Conservation (phyloP, 2,888 invertebrate species). For the Cataglyphis altisquamis region DNA sequence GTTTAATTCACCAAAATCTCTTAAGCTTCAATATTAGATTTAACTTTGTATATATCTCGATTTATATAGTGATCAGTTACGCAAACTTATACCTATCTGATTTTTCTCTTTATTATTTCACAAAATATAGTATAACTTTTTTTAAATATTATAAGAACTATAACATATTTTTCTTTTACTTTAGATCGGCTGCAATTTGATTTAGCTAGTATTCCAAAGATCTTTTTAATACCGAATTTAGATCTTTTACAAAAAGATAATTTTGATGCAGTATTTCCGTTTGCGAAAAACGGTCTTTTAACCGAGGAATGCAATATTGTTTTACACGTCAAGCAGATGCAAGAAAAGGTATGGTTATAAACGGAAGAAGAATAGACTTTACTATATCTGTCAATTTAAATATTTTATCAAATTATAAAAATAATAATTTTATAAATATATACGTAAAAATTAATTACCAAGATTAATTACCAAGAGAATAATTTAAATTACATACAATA, state of each 20-base stretch:
- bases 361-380: background rate
- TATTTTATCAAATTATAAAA: background rate
- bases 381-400: background rate
- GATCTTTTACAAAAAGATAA: slow-evolving; percentile 93
- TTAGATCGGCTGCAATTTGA: slow-evolving; percentile 86
- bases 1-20: background rate
- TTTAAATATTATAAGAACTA: background rate
- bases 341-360: slow-evolving; percentile 90
- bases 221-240: slow-evolving; percentile 94
- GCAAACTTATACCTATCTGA: background rate
- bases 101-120: background rate
- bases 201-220: slow-evolving; percentile 92
- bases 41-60: background rate
- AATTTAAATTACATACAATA: slow-evolving; percentile 27
- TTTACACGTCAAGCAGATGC: slow-evolving; percentile 89
- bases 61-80: background rate
- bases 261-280: slow-evolving; percentile 95
- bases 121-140: background rate
- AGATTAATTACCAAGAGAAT: slow-evolving; percentile 14
- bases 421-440: slow-evolving; percentile 2
- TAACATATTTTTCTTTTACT: slow-evolving; percentile 67
- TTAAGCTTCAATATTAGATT: background rate
- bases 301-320: slow-evolving; percentile 85
- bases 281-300: slow-evolving; percentile 87
- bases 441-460: slow-evolving; percentile 20